phyloP scores from a whole-genome alignment of 2,113 vertebrate genomes.

The Geococcyx californianus region DNA sequence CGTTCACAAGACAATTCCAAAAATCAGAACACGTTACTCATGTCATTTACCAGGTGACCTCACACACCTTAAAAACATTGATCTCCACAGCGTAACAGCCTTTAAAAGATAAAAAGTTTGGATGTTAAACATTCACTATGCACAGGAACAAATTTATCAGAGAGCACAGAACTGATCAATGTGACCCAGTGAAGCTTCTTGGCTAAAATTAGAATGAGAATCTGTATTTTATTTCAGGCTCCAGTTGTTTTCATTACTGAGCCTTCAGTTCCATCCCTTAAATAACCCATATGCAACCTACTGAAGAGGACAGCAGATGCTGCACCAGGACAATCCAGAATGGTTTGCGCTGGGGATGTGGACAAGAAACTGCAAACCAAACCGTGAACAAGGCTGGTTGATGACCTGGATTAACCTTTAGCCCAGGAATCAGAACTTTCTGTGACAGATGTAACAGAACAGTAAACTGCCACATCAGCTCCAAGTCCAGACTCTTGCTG shows the following conservation, averaged over 20 bases:
- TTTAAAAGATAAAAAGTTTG: background rate
- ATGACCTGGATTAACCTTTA: background rate
- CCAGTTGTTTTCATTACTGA: background rate
- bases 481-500: background rate
- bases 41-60: background rate
- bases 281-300: background rate
- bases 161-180: background rate
- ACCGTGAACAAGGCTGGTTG: background rate
- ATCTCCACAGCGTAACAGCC: background rate
- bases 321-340: background rate
- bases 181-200: conserved; percentile 1
- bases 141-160: background rate
- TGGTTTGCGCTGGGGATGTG: background rate
- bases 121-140: background rate
- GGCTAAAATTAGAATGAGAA: conserved; percentile 24
- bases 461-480: background rate
- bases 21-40: background rate
- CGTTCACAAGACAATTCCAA: background rate
- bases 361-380: background rate
- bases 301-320: background rate
- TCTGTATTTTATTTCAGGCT: conserved; percentile 27
- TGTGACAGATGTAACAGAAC: background rate
- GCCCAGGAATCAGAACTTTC: background rate
- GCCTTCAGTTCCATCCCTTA: background rate
- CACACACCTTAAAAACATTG: rapidly evolving